Base-by-base conservation (phyloP, 2,113 vertebrate genomes). In the Oreochromis niloticus region DNA sequence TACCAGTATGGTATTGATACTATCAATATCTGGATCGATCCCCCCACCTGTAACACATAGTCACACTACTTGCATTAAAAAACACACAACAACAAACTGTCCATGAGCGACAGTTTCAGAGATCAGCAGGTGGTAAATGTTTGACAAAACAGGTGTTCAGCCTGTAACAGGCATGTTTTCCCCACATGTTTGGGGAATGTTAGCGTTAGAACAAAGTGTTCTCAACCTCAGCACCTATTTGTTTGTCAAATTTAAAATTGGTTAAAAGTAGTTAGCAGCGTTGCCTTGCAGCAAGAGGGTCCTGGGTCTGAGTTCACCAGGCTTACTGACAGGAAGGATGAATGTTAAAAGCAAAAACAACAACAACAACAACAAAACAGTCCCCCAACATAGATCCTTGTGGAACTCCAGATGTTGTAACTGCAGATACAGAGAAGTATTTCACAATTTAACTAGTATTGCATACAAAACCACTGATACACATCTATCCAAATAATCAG, bases 251-350 rank as follows among this genome's bases (percentile, higher is more conserved):
- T 66, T 63, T 66, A 19, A 7, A 63, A n/a, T 36, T 3, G 30
- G 57, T 19, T 61, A 61, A 19, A 19, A 34, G 61, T 68, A 22
- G 3, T 41, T 68, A 68, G 63, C 36, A 43, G n/a, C 7, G 9
- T 71, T 41, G 7, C 0, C 1, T 71, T 71, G 66, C 36, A 41
- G 12, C 36, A 13, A 0, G 12, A 71, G 5, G 36, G n/a, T 71
- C n/a, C 36, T 43, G n/a, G 63, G 63, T 43, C 9, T 68, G 63
- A 68, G n/a, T 43, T 24, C 12, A 71, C 7, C 36, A 4, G 66
- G 66, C 66, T 71, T 36, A 63, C 4, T 36, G 61, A 36, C 34
- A n/a, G 61, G 10, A 66, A 39, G 32, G 30, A 19, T 34, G 57
- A 61, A 34, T 61, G 57, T 34, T 34, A 59, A 30, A 0, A 55